Percentiles rank a stretch among this genome's conserved stretches.
Conservation (phyloP, 2,797 vertebrate genomes). For the Manis javanica region DNA sequence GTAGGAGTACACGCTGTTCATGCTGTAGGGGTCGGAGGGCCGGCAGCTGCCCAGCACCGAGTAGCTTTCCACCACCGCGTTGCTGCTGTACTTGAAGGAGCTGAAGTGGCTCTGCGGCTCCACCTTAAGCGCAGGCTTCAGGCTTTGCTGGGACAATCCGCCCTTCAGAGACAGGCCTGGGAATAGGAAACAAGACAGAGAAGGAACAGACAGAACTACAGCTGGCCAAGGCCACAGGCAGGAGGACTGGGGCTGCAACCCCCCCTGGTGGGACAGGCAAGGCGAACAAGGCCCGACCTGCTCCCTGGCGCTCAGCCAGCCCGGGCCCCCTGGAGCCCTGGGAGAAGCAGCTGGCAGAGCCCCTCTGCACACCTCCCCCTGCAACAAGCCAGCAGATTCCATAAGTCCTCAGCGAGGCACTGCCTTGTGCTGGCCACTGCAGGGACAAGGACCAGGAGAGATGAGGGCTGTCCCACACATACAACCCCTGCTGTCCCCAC, state of each 20-base stretch:
- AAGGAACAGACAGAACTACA: background rate
- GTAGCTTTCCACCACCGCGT: slow-evolving; percentile 94
- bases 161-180: slow-evolving; percentile 86
- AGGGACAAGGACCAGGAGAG: background rate
- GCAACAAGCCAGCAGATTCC: accelerated
- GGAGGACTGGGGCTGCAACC: no score
- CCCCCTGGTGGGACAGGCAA: background rate
- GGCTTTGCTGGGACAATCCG: slow-evolving; percentile 91
- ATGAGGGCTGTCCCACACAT: accelerated
- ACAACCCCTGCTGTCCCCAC: background rate
- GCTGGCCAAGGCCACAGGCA: background rate
- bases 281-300: background rate
- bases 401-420: background rate
- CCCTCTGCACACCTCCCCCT: background rate
- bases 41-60: slow-evolving; percentile 91
- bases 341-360: background rate
- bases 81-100: slow-evolving; percentile 90
- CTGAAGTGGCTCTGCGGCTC: slow-evolving; percentile 90
- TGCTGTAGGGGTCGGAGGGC: slow-evolving; percentile 93
- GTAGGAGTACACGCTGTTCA: slow-evolving; percentile 94
- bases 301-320: no score
- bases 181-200: slow-evolving; percentile 13
- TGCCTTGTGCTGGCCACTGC: background rate
- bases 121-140: slow-evolving; percentile 92
- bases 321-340: background rate